Evolutionary conservation across 2,113 vertebrate species (phyloP).

Genomic region (Pedionomus torquatus): DNA sequence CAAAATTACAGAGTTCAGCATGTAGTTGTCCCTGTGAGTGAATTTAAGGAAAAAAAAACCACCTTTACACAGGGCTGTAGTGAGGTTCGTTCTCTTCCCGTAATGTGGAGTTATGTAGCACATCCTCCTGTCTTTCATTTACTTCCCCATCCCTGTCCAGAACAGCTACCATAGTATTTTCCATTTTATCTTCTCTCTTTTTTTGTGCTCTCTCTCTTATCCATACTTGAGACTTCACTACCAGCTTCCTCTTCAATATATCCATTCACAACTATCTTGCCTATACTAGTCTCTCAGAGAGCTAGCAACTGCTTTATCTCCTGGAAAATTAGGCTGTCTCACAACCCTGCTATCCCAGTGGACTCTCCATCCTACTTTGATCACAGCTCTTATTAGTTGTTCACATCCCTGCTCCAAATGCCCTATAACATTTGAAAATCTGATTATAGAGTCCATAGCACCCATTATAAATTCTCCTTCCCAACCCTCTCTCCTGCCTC

Average conservation of each 20-base stretch:
- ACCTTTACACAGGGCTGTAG: background rate
- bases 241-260: background rate
- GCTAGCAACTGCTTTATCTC: background rate
- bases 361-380: constrained; percentile 3
- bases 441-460: background rate
- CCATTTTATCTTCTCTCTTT: background rate
- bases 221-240: background rate
- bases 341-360: background rate
- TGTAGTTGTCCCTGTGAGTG: background rate
- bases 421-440: constrained; percentile 32
- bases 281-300: background rate
- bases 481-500: background rate
- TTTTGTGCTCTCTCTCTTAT: background rate
- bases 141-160: background rate
- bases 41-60: background rate
- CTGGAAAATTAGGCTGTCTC: background rate
- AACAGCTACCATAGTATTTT: background rate
- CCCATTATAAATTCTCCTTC: background rate
- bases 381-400: background rate
- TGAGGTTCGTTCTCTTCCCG: background rate
- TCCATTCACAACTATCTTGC: background rate
- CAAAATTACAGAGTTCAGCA: background rate
- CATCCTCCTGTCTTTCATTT: background rate
- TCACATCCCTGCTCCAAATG: background rate
- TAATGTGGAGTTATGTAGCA: background rate